These are phyloP conservation scores for Falco novaeseelandiae DNA, from an alignment of 2,797 vertebrate species.

Conservation along the genomic window DNA sequence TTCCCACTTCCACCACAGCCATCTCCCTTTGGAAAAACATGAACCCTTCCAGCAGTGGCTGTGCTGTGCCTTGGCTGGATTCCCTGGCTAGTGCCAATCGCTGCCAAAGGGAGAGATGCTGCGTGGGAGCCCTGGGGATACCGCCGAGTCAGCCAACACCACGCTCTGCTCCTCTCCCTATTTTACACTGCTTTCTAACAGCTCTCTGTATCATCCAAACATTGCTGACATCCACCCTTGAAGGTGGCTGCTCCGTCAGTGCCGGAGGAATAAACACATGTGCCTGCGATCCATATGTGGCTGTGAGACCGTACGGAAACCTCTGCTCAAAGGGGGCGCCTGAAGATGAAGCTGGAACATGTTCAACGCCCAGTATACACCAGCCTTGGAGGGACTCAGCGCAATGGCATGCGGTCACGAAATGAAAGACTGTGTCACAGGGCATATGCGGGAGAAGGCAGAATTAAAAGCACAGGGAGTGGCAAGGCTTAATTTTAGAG, in stretches of 20 bases:
- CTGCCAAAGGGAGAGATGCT: not conserved
- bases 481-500: not conserved
- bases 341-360: not conserved
- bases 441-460: not conserved
- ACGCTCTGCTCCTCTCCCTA: rapidly evolving
- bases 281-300: not conserved
- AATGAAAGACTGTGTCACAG: constrained; percentile 43
- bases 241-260: not conserved
- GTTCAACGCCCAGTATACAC: not conserved
- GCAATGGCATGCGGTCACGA: not conserved
- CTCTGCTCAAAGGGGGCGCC: rapidly evolving
- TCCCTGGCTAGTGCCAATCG: rapidly evolving
- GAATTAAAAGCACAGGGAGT: not conserved
- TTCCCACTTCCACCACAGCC: not conserved
- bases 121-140: not conserved
- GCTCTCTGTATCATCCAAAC: not conserved
- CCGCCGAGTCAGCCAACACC: rapidly evolving
- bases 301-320: not conserved
- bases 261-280: rapidly evolving
- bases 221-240: not conserved
- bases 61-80: not conserved
- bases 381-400: not conserved
- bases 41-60: not conserved
- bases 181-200: not conserved
- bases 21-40: not conserved